Conservation (phyloP, 2,113 vertebrate genomes). For the Esox niger region DNA sequence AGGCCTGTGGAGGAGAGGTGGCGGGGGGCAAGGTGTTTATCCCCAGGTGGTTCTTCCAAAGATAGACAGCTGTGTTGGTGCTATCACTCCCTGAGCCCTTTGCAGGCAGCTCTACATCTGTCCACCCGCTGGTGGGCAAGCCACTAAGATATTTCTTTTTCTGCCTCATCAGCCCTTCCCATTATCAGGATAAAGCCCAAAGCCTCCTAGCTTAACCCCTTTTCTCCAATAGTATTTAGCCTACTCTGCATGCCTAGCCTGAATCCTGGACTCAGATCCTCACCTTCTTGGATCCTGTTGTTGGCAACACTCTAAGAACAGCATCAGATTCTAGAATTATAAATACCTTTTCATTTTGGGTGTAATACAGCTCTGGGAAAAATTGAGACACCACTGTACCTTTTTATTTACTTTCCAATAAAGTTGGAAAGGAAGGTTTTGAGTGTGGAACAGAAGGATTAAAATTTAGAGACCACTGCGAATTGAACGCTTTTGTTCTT, state of each 20-base stretch:
- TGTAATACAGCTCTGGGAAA: neutral
- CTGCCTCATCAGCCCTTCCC: neutral
- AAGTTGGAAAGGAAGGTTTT: too few species aligned
- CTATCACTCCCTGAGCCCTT: neutral
- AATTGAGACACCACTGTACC: too few species aligned
- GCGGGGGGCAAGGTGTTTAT: neutral
- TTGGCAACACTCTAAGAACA: neutral
- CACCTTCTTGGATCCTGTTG: too few species aligned
- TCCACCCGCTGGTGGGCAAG: neutral
- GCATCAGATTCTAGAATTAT: neutral
- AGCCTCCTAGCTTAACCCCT: neutral
- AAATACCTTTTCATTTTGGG: neutral
- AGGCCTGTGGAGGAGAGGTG: too few species aligned
- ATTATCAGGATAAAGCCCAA: neutral
- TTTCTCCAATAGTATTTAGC: neutral
- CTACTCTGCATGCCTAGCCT: too few species aligned
- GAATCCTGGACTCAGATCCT: neutral
- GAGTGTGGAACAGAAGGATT: too few species aligned
- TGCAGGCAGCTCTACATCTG: neutral
- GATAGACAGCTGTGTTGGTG: neutral
- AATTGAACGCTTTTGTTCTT: too few species aligned
- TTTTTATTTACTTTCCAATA: too few species aligned
- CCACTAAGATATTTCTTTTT: neutral
- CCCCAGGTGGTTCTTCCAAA: neutral
- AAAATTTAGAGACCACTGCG: too few species aligned